Base-by-base conservation (phyloP, 2,113 vertebrate species). In the Tamias sibiricus region DNA sequence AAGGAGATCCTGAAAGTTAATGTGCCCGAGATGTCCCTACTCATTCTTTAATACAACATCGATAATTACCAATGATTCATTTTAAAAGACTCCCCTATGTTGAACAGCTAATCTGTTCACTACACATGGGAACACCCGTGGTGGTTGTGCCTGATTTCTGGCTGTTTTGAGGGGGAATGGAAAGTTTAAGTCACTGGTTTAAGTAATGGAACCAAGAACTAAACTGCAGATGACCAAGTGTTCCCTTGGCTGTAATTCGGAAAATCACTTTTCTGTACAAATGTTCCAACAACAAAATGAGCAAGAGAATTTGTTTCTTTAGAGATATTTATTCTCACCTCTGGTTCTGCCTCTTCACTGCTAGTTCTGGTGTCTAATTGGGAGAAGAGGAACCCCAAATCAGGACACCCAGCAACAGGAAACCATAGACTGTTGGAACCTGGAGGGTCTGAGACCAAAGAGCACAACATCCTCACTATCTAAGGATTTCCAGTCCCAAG, bases 261-360 rank as follows among this genome's bases (percentile, higher is more conserved):
- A 82, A 94, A 80, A 81, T 77, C 80, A 47, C 81, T 95, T 90
- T 95, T 32, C 79, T 92, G 77, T 20, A 19, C 47, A 81, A 66
- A 68, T 64, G 16, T 85, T 90, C 44, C 14, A 11, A n/a, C 22
- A 40, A 54, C 57, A 76, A 37, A 90, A 28, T 32, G 35, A 77
- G n/a, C 40, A 59, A 74, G 68, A 72, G 2, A 37, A 26, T 44
- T 75, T 59, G 42, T 84, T 94, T 94, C 35, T n/a, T 68, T 44
- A 30, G 40, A 68, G 44, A 28, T 75, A 17, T 42, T 90, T 77
- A 32, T 40, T 88, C 40, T 92, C 52, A 62, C 52, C 30, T 89
- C 62, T 26, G 37, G 3, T 44, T 54, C 49, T 87, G 37, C 57
- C 40, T 2, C 26, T 72, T 77, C 40, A 40, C 77, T 57, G 76